These are phyloP conservation scores for Cydia splendana DNA, from an alignment of 1,140 invertebrate species.

Conservation along the genomic window DNA sequence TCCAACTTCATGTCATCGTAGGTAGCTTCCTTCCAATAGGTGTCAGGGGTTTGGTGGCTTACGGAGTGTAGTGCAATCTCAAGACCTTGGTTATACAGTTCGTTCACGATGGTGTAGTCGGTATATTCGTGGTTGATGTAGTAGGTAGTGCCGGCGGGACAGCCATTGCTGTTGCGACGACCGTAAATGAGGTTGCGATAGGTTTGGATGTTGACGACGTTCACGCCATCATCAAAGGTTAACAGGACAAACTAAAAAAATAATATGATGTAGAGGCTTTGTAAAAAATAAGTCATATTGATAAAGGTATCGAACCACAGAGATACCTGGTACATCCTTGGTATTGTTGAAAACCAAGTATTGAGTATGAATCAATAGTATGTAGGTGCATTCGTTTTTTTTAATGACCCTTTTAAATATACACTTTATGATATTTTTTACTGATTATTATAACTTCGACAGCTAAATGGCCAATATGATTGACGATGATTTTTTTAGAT, in stretches of 20 bases:
- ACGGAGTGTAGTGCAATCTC: slow-evolving; percentile 87
- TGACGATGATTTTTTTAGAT: too few relatives aligned
- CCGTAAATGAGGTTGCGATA: slow-evolving; percentile 82
- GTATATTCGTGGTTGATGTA: slow-evolving; percentile 86
- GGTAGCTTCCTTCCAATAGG: slow-evolving; percentile 79
- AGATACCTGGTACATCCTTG: too few relatives aligned
- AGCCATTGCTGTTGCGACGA: slow-evolving; percentile 83
- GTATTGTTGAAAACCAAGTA: too few relatives aligned
- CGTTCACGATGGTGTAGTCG: slow-evolving; percentile 83
- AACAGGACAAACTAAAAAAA: slow-evolving; percentile 82
- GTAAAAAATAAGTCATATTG: too few relatives aligned
- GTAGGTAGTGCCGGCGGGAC: slow-evolving; percentile 82
- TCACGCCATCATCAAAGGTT: slow-evolving; percentile 87
- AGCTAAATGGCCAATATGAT: too few relatives aligned
- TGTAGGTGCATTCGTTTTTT: too few relatives aligned
- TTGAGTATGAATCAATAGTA: too few relatives aligned
- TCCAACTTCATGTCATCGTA: slow-evolving; percentile 77
- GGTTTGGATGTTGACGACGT: slow-evolving; percentile 82
- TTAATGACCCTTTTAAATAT: too few relatives aligned
- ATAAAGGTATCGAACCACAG: too few relatives aligned
- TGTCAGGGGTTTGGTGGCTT: slow-evolving; percentile 72
- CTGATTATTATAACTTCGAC: too few relatives aligned
- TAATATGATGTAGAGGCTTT: background rate
- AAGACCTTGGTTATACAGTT: slow-evolving; percentile 82
- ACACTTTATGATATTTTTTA: too few relatives aligned